Percentiles rank a stretch among this genome's conserved stretches.
These are phyloP conservation scores for Poeciliopsis turrubarensis DNA, from an alignment of 2,113 vertebrate species.

Conservation along the genomic window DNA sequence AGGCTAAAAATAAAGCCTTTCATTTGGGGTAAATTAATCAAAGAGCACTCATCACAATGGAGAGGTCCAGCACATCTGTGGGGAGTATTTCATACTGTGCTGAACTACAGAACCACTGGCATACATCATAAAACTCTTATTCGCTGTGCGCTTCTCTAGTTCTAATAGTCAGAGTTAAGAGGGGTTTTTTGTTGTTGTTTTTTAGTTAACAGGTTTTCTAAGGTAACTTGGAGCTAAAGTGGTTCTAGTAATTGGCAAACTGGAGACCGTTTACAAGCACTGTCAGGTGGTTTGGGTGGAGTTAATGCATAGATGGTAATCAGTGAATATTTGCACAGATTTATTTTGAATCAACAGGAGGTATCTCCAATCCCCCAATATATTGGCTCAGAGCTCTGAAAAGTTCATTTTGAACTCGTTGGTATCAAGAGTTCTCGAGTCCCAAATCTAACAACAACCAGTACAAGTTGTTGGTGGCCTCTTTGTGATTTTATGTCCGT, in stretches of 20 bases:
- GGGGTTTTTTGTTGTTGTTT: neutral
- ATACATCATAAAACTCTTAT: neutral
- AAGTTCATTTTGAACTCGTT: no score
- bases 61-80: constrained; percentile 54
- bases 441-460: no score
- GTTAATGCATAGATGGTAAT: neutral
- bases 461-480: no score
- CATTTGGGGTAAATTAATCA: constrained; percentile 65
- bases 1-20: constrained; percentile 72
- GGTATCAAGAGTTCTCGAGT: no score
- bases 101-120: neutral
- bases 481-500: no score
- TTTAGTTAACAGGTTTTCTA: neutral
- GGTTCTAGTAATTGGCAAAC: neutral
- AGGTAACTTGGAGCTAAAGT: neutral
- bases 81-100: constrained; percentile 23
- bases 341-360: no score
- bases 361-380: no score
- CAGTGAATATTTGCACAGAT: no score
- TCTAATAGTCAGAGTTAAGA: neutral
- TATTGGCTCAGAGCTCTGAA: no score
- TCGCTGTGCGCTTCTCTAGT: neutral
- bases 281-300: neutral
- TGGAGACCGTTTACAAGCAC: neutral
- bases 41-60: constrained; percentile 38